Base-by-base conservation (phyloP, 1,140 invertebrate genomes). In the Pseudachorutes palmiensis region DNA sequence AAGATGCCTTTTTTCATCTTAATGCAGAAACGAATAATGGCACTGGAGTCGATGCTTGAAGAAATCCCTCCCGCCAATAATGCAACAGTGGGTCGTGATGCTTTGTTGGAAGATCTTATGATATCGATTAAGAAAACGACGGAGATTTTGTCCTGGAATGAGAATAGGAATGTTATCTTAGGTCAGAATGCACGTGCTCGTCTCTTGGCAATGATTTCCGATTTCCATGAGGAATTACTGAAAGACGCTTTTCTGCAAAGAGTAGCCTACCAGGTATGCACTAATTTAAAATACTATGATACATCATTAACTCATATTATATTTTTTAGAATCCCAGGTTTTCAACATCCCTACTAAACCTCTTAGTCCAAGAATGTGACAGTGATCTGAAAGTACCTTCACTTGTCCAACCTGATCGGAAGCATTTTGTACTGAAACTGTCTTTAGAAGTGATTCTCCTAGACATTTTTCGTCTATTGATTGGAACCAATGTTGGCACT, bases 391-490 rank as follows among this genome's bases (percentile, higher is more conserved):
- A 2, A 31, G 1, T 66, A 31, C 28, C 28, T 57, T 55, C 19
- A 29, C 28, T 55, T 26, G 59, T 24, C 28, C 26, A 45, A 31
- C 16, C 26, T 26, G 33, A 48, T 36, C 24, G 31, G 1, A 61
- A 31, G 2, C 19, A 57, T 48, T 45, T 62, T 48, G 2, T 66
- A 32, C 31, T 63, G 24, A 24, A 57, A 70, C n/a, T 70, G 22
- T 60, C 57, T 12, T 28, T 48, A 1, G 61, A 64, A 29, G 61
- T 60, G 3, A 48, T 68, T 29, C 22, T 70, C 12, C 65, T 72
- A 65, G 71, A 72, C 31, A 70, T 70, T 29, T 72, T 72, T 65
- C 71, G 71, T 24, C 29, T 67, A 14, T 49, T 72, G 9, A 68
- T 58, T 55, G 68, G 68, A 58, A 64, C 71, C 2, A 68, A 65